Conservation (phyloP, 2,797 vertebrate species). For the Coendou prehensilis region DNA sequence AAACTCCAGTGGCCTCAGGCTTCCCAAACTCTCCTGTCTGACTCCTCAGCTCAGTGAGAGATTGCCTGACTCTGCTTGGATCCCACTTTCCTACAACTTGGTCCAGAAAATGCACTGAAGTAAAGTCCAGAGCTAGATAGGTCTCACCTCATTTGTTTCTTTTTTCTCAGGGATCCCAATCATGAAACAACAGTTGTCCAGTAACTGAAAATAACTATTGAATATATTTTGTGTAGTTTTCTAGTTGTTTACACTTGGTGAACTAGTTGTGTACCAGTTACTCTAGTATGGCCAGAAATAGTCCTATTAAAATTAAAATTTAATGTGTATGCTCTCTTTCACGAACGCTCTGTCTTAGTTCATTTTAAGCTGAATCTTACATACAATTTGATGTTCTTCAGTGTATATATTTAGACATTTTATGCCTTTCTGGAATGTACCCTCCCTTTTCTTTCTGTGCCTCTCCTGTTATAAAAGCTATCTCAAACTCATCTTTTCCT, state of each 20-base stretch:
- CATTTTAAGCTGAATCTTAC: background rate
- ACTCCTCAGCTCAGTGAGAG: background rate
- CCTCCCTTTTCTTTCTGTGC: background rate
- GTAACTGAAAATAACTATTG: constrained; percentile 12
- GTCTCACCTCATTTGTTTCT: background rate
- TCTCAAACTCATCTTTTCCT: background rate
- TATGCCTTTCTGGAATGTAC: background rate
- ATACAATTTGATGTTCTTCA: background rate
- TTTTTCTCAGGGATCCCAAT: background rate
- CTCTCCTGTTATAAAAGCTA: background rate
- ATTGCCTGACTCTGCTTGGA: background rate
- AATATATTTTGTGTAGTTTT: background rate
- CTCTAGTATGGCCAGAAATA: background rate
- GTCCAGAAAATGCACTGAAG: background rate
- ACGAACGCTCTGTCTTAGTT: background rate
- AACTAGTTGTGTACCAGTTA: background rate
- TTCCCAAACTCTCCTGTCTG: background rate
- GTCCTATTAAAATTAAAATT: constrained; percentile 24
- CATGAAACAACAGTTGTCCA: background rate
- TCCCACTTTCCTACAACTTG: background rate
- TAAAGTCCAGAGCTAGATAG: background rate
- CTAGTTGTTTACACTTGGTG: background rate
- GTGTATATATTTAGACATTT: background rate
- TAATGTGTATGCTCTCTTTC: background rate
- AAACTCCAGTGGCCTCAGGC: background rate